phyloP scores from a whole-genome alignment of 35 echinoderm and acorn worm genomes.

The Ophioderma brevispina region DNA sequence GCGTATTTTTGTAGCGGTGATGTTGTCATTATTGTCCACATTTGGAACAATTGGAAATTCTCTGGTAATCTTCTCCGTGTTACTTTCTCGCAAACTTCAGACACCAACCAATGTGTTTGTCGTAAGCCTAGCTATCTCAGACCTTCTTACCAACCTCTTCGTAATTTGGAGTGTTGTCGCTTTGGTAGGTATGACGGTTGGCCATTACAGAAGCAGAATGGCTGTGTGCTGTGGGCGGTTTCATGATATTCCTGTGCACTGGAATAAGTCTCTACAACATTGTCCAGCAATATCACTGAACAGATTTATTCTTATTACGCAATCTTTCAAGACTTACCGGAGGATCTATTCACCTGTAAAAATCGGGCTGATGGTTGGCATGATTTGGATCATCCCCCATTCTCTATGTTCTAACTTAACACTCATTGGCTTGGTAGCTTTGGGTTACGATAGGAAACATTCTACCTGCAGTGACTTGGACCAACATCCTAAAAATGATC shows the following conservation, averaged over 20 bases:
- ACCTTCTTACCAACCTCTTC: constrained; percentile 32
- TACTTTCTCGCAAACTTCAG: constrained; percentile 41
- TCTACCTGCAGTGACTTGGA: constrained; percentile 35
- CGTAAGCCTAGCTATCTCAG: constrained; percentile 67
- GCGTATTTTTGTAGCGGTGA: not conserved
- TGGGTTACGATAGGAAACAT: constrained; percentile 52
- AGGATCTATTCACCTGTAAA: constrained; percentile 4
- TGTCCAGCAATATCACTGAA: too few species aligned
- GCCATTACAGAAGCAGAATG: too few species aligned
- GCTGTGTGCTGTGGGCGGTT: too few species aligned
- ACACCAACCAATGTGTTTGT: constrained; percentile 70
- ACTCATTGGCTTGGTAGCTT: constrained; percentile 72
- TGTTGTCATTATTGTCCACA: not conserved
- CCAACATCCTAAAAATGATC: constrained; percentile 34
- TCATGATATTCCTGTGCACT: too few species aligned
- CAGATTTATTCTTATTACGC: too few species aligned
- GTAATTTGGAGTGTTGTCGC: constrained; percentile 39
- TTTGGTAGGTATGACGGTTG: too few species aligned
- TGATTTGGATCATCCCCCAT: constrained; percentile 22
- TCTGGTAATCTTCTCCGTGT: constrained; percentile 63
- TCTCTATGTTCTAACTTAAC: too few species aligned
- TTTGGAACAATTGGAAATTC: constrained; percentile 56
- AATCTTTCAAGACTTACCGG: too few species aligned
- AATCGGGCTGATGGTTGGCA: constrained; percentile 8
- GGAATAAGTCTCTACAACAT: too few species aligned